Percentiles rank a stretch among this genome's conserved stretches.
Conservation (phyloP, 2,888 invertebrate species). For the Campaea margaritaria region DNA sequence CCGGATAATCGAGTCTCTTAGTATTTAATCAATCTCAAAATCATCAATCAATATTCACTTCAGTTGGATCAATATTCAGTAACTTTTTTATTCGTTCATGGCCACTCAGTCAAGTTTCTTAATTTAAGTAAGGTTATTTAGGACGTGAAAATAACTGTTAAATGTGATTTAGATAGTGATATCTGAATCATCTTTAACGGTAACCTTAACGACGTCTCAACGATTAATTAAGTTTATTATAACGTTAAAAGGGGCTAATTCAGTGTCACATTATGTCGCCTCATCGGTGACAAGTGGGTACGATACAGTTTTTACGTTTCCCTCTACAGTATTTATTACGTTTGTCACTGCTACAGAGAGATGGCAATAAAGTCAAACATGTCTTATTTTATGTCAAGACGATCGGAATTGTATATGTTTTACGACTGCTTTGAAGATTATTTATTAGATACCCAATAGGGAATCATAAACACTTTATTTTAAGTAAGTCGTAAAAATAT, state of each 20-base stretch:
- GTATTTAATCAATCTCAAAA: no score
- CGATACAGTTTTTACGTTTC: conserved; percentile 74
- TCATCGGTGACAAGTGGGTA: conserved; percentile 69
- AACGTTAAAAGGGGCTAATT: conserved; percentile 71
- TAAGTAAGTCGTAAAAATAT: conserved; percentile 42
- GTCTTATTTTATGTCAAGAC: conserved; percentile 59
- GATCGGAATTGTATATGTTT: conserved; percentile 57
- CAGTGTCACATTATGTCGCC: conserved; percentile 67
- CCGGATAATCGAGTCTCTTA: no score
- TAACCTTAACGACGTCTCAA: conserved; percentile 48
- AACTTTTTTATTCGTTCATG: no score
- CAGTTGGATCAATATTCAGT: no score
- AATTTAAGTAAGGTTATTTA: background rate
- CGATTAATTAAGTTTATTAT: conserved; percentile 67
- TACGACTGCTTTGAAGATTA: conserved; percentile 61
- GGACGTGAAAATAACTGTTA: background rate
- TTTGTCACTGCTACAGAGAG: conserved; percentile 66
- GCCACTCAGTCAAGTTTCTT: no score
- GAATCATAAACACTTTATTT: conserved; percentile 51
- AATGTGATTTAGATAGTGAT: background rate
- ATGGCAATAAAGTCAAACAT: conserved; percentile 63
- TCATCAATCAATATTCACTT: no score
- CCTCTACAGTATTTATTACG: conserved; percentile 70
- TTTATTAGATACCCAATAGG: conserved; percentile 52
- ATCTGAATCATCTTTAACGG: conserved; percentile 46